Evolutionary conservation across 2,113 vertebrate genomes (phyloP).

Genomic region (Perca flavescens): DNA sequence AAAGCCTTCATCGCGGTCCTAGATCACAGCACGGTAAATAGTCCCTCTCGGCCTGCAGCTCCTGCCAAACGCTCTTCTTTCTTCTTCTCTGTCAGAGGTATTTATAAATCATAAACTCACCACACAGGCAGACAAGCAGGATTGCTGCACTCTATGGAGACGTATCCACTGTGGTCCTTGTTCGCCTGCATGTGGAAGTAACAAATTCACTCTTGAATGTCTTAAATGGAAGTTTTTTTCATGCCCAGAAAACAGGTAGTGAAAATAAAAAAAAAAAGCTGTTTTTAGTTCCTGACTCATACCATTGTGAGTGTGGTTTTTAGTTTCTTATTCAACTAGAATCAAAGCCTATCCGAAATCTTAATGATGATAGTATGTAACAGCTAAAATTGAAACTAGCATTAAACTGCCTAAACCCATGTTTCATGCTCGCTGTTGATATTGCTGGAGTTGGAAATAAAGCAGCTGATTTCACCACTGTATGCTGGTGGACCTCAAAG

Average conservation of each 20-base stretch:
- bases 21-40: conserved; percentile 56
- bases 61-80: conserved; percentile 49
- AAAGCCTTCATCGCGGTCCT: conserved; percentile 46
- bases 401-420: neutral
- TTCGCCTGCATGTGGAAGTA: neutral
- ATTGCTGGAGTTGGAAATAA: neutral
- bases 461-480: neutral
- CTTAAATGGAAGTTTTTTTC: neutral
- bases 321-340: neutral
- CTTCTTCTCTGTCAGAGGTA: conserved; percentile 49
- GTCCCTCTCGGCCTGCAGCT: conserved; percentile 30
- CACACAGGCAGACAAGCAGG: conserved; percentile 36
- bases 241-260: neutral
- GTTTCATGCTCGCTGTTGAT: neutral
- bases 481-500: neutral
- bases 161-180: conserved; percentile 11
- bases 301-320: neutral
- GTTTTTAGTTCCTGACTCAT: neutral
- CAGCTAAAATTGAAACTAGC: conserved; percentile 1
- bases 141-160: conserved; percentile 28
- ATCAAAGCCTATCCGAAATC: neutral
- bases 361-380: neutral
- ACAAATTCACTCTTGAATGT: conserved; percentile 28
- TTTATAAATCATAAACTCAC: conserved; percentile 68
- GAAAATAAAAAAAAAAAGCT: neutral